Conservation (phyloP, 2,113 vertebrate species). For the Lophotis ruficrista region DNA sequence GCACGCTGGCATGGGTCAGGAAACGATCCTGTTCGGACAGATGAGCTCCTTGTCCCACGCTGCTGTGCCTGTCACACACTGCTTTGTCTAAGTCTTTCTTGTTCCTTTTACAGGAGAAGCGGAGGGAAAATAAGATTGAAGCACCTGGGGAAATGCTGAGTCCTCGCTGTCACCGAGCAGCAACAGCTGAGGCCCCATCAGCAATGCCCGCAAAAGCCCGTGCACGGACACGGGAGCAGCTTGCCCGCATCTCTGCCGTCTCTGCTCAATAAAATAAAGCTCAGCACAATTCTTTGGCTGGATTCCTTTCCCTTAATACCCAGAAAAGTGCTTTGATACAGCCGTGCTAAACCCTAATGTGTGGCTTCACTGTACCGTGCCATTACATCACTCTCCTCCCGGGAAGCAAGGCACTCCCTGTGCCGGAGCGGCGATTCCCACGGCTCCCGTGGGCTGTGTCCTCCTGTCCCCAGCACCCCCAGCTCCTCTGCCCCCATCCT, state of each 20-base stretch:
- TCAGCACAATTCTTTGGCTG: background rate
- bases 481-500: background rate
- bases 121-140: conserved; percentile 56
- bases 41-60: background rate
- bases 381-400: background rate
- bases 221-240: background rate
- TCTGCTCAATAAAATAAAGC: conserved; percentile 58
- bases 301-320: background rate
- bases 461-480: background rate
- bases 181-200: background rate
- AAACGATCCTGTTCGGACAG: background rate
- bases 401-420: background rate
- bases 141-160: conserved; percentile 64
- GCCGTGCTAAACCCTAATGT: background rate
- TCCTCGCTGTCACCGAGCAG: background rate
- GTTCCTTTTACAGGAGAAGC: conserved; percentile 41
- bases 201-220: accelerated
- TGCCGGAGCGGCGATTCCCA: background rate
- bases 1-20: background rate
- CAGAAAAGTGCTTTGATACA: background rate
- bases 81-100: background rate
- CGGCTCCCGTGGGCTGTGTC: background rate
- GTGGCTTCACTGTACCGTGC: background rate
- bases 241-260: background rate
- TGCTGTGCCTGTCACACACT: background rate